Evolutionary conservation across 1,140 invertebrate genomes (phyloP), one percentile per base, ranked within the genome.

Genomic region (Aphidius gifuensis): DNA sequence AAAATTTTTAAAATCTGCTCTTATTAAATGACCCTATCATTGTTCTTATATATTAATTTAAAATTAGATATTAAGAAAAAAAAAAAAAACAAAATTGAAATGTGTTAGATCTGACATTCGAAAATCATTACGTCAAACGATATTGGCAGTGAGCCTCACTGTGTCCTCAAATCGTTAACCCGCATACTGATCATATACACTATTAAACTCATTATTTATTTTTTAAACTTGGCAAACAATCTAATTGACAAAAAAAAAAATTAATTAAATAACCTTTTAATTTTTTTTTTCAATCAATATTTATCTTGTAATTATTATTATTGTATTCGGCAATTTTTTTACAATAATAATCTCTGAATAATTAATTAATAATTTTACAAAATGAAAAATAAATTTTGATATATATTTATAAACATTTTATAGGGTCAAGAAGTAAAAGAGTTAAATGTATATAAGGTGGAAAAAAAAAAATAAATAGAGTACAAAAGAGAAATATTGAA

Each of bases 401-500:
- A 16, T 16, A 16, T 16, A 49, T 21, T 21, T 21, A 16, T 49
- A 49, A 49, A 21, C n/a, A 49, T 49, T 49, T 5, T 7, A 5
- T n/a, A 6, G 23, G 23, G 23, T 32, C 23, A 32, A 32, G 23
- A 32, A 32, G 23, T 32, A 32, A 32, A 32, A 32, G 23, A 32
- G 23, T 32, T 32, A 32, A 32, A 70, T 74, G 68, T 75, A 70
- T 66, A 43, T 54, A 61, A 64, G 65, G 69, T 65, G 64, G 60
- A 68, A 66, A 70, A 56, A 32, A 32, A 66, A 65, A 63, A 65
- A 60, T 66, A 60, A 56, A 62, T 48, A 53, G 60, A 71, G 70
- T 63, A 64, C 67, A 68, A 71, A 70, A 64, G 50, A 8, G 50
- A 8, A 42, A 32, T 9, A 46, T 53, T 65, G 38, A 40, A 48